Evolutionary conservation across 1,140 invertebrate species (phyloP), one percentile per base, ranked within the genome.

Genomic region (Bombus fervidus): DNA sequence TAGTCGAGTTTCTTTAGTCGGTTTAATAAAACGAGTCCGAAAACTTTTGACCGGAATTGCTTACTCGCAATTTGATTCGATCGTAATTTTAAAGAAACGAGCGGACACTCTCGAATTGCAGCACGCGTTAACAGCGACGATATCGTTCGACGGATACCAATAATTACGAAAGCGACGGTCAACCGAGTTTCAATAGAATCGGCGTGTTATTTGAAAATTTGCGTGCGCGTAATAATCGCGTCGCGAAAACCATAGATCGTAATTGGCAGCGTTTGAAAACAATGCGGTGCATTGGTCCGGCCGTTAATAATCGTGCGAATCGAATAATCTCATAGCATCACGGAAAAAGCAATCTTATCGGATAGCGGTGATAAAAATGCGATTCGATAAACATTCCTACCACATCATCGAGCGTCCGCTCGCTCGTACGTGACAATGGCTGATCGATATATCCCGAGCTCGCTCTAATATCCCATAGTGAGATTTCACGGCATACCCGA

Each of bases 381-480:
- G 34, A 9, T 25, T 68, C 34, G 66, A 37, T 68, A 37, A 68
- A 68, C 34, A 68, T 37, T 68, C 9, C 66, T 31, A 22, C 9
- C 25, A 2, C 68, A 28, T 71, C 37, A 25, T 81, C 57, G 31
- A 53, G 22, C 22, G 34, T 59, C 22, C 64, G 31, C 10, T 15
- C 39, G 41, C 31, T 47, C 57, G 25, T 64, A 34, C 31, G 25
- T 31, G 68, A 47, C 64, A 53, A 8, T 15, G 71, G 43, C 66
- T 69, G 81, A 83, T 76, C 81, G 73, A 83, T 83, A 34, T 12
- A 59, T 31, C 12, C 43, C 57, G 43, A 9, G 77, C 28, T 37
- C 74, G 9, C 6, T 39, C 82, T 59, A 71, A 78, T 78, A 37
- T 22, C 9, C 13, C 37, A 47, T 47, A 37, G 64, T 34, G 53